These are phyloP conservation scores for Hucho hucho DNA, from an alignment of 2,113 vertebrate genomes.

Conservation along the genomic window DNA sequence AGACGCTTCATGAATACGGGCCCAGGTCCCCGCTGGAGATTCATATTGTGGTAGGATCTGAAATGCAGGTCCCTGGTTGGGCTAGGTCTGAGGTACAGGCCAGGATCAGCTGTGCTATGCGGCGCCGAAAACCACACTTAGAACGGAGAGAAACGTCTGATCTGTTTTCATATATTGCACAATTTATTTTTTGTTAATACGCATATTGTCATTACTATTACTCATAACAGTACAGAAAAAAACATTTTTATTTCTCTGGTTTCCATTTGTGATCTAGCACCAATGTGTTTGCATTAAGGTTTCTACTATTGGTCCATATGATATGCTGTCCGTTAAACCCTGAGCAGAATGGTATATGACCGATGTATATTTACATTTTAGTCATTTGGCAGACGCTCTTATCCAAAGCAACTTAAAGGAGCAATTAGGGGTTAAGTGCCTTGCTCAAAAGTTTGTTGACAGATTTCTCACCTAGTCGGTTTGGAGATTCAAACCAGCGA, in stretches of 20 bases:
- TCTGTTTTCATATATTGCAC: slow-evolving; percentile 15
- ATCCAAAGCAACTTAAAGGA: too few species aligned
- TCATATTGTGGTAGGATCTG: not conserved
- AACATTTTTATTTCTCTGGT: slow-evolving; percentile 20
- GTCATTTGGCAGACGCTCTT: too few species aligned
- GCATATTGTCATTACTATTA: slow-evolving; percentile 22
- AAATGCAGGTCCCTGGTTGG: not conserved
- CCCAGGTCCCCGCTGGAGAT: not conserved
- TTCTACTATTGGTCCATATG: slow-evolving; percentile 20
- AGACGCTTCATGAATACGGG: not conserved
- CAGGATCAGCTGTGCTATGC: slow-evolving; percentile 13
- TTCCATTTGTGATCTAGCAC: slow-evolving; percentile 24
- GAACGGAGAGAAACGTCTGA: not conserved
- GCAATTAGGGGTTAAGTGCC: too few species aligned
- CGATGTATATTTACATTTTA: slow-evolving; percentile 46
- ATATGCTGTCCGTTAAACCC: slow-evolving; percentile 22
- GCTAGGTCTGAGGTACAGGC: slow-evolving; percentile 4
- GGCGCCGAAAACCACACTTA: not conserved
- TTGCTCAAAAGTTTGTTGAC: too few species aligned
- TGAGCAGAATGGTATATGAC: slow-evolving; percentile 35
- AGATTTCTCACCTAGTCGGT: too few species aligned
- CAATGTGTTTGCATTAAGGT: slow-evolving; percentile 28
- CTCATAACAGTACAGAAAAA: slow-evolving; percentile 9
- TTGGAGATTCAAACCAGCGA: too few species aligned
- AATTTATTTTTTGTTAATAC: slow-evolving; percentile 22